Evolutionary conservation across 1,140 invertebrate species (phyloP).

Genomic region (Dreissena rostriformis): DNA sequence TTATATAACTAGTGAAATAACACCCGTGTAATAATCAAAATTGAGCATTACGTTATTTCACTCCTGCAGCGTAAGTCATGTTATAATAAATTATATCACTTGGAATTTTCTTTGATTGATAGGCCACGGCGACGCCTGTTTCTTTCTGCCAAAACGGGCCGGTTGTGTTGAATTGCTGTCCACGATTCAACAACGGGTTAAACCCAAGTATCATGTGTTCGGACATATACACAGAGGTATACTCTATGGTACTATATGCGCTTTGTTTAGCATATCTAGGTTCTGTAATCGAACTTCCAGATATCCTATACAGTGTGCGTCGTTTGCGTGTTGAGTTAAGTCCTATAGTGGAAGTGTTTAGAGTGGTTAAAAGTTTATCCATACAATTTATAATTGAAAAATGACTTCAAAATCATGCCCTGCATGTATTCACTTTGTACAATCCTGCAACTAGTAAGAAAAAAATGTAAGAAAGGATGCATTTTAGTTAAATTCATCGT

Average conservation of each 20-base stretch:
- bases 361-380: neutral
- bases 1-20: too few species aligned
- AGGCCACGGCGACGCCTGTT: conserved; percentile 91
- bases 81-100: neutral
- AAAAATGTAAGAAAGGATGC: too few species aligned
- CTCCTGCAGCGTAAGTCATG: neutral
- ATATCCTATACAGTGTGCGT: neutral
- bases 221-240: conserved; percentile 95
- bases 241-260: conserved; percentile 17
- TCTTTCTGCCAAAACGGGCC: conserved; percentile 86
- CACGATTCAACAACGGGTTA: conserved; percentile 89
- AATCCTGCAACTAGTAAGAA: too few species aligned
- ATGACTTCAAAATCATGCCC: too few species aligned
- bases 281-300: too few species aligned
- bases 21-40: too few species aligned
- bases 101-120: conserved; percentile 70
- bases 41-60: too few species aligned
- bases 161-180: conserved; percentile 92
- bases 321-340: neutral
- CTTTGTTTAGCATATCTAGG: neutral
- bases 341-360: neutral
- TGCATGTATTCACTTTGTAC: too few species aligned
- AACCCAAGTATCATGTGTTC: conserved; percentile 93
- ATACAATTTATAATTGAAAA: too few species aligned
- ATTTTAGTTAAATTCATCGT: too few species aligned